These are phyloP conservation scores for Anarhynchus alexandrinus DNA, from an alignment of 2,113 vertebrate genomes.

Conservation along the genomic window DNA sequence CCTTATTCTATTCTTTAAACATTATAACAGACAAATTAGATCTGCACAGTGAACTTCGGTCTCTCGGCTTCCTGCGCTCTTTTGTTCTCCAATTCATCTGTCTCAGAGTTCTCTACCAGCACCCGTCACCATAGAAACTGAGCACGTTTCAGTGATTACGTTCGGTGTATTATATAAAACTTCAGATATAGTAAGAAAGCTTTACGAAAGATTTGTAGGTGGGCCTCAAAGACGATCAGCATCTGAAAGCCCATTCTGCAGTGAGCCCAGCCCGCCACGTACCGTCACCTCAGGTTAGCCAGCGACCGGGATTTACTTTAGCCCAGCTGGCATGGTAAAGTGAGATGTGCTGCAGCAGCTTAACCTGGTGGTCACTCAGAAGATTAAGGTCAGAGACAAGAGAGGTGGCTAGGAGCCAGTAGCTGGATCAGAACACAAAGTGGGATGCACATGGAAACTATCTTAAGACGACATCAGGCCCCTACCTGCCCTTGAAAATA, in stretches of 20 bases:
- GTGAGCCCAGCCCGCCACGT: not conserved
- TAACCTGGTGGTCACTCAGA: not conserved
- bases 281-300: not conserved
- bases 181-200: constrained; percentile 1
- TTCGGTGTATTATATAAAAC: constrained; percentile 41
- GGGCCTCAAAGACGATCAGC: not conserved
- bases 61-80: not conserved
- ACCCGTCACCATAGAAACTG: constrained; percentile 62
- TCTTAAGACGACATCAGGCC: not conserved
- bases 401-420: not conserved
- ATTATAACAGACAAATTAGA: constrained; percentile 23
- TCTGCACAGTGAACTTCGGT: constrained; percentile 19
- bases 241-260: not conserved
- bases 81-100: constrained; percentile 57
- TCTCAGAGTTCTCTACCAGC: constrained; percentile 50
- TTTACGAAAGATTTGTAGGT: not conserved
- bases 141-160: constrained; percentile 49
- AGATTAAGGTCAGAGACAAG: not conserved
- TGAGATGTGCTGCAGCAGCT: not conserved
- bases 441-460: not conserved
- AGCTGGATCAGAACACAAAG: not conserved
- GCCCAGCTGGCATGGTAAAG: not conserved
- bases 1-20: not conserved
- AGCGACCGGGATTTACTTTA: not conserved
- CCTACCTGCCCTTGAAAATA: not conserved